A percentile compares a stretch with the other conserved stretches of the same genome.
phyloP scores from a whole-genome alignment of 2,888 invertebrate genomes.

The Sylvicola cinctus region DNA sequence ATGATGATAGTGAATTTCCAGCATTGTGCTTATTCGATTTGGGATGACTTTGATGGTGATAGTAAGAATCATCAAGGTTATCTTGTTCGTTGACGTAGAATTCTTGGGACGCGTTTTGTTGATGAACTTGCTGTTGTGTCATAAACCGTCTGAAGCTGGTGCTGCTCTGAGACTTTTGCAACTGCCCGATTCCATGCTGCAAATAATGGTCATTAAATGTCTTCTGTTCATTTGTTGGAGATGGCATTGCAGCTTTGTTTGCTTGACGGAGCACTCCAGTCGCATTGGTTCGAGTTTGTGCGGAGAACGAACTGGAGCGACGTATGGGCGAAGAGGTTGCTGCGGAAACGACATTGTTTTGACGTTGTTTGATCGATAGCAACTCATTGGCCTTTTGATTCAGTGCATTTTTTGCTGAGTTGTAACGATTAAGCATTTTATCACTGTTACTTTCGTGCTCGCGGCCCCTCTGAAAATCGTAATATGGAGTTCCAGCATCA shows the following conservation, averaged over 20 bases:
- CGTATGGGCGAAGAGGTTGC: slow-evolving; percentile 27
- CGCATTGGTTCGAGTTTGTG: too few relatives aligned
- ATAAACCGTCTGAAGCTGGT: slow-evolving; percentile 22
- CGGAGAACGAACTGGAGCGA: slow-evolving; percentile 45
- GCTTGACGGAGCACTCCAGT: too few relatives aligned
- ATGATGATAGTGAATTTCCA: too few relatives aligned
- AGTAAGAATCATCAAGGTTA: slow-evolving; percentile 11
- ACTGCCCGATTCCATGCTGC: too few relatives aligned
- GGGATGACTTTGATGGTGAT: too few relatives aligned
- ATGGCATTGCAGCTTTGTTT: too few relatives aligned
- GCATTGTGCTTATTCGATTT: too few relatives aligned
- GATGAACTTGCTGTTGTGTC: slow-evolving; percentile 6
- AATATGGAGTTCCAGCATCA: not conserved
- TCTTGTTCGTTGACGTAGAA: slow-evolving; percentile 26
- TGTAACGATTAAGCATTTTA: slow-evolving; percentile 2
- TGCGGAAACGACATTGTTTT: not conserved
- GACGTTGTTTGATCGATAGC: slow-evolving; percentile 12
- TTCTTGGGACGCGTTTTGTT: slow-evolving; percentile 13
- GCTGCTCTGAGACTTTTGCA: slow-evolving; percentile 25
- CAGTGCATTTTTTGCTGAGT: slow-evolving; percentile 7
- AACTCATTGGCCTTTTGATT: slow-evolving; percentile 3
- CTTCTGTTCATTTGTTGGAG: too few relatives aligned
- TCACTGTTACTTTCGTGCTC: not conserved
- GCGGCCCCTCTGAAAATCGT: not conserved
- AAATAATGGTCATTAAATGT: too few relatives aligned